phyloP scores from a whole-genome alignment of 2,888 invertebrate genomes.

The Drosophila anceps region DNA sequence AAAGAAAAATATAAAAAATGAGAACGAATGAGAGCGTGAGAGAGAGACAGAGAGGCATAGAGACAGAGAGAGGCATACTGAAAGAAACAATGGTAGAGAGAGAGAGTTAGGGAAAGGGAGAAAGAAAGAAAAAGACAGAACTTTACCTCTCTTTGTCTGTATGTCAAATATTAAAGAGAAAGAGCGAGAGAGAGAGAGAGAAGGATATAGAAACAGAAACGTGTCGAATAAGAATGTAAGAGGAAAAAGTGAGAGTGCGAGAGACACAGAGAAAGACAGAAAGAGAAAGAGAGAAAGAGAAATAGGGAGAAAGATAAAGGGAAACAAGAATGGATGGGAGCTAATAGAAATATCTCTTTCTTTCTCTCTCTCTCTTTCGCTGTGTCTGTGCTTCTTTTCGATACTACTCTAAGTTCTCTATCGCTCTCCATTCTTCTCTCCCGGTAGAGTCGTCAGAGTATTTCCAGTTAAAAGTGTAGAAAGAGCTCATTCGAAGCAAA shows the following conservation, averaged over 20 bases:
- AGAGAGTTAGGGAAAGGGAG: background rate
- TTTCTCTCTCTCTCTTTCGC: background rate
- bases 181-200: background rate
- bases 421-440: background rate
- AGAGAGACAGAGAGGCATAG: background rate
- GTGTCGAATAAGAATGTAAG: background rate
- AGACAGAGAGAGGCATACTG: background rate
- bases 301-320: background rate
- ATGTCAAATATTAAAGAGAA: no score
- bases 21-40: no score
- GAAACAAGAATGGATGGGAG: background rate
- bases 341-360: no score
- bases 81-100: no score
- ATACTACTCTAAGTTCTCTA: no score
- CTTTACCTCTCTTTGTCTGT: no score
- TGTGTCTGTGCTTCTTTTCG: fast-evolving
- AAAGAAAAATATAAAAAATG: no score
- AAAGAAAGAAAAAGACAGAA: background rate
- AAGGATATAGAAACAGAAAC: background rate
- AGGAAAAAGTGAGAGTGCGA: background rate
- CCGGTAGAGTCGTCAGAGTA: background rate
- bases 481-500: background rate
- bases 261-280: background rate
- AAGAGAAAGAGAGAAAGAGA: background rate
- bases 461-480: background rate